Evolutionary conservation across 2,113 vertebrate genomes (phyloP).

Genomic region (Archocentrus centrarchus): DNA sequence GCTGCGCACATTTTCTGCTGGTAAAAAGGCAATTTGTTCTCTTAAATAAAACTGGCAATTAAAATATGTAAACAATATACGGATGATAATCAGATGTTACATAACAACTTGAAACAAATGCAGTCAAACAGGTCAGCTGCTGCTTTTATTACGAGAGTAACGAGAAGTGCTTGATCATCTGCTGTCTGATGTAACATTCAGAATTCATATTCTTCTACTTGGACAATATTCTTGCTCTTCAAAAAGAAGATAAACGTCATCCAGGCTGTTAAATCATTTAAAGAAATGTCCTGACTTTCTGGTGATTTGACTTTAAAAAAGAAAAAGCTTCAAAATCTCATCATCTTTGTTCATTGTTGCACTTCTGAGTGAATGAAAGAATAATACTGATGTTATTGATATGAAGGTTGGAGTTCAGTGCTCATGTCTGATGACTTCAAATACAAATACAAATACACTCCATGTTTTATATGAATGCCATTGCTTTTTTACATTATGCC

Average conservation of each 20-base stretch:
- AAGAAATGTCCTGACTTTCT: not conserved
- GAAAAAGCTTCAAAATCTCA: too few relatives aligned
- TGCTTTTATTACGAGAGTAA: not conserved
- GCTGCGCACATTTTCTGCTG: conserved; percentile 16
- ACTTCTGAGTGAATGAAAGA: not conserved
- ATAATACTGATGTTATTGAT: not conserved
- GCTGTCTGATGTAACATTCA: not conserved
- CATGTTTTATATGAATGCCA: not conserved
- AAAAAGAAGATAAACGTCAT: not conserved
- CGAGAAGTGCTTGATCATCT: not conserved
- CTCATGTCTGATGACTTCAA: not conserved
- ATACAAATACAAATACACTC: not conserved
- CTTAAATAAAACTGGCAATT: conserved; percentile 34
- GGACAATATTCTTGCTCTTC: not conserved
- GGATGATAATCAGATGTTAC: conserved; percentile 3
- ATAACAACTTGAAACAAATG: not conserved
- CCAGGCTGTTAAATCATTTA: not conserved
- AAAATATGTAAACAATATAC: conserved; percentile 3
- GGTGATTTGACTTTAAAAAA: not conserved
- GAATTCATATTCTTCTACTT: conserved; percentile 6
- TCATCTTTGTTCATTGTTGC: too few relatives aligned
- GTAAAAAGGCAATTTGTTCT: conserved; percentile 37
- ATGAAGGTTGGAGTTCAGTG: not conserved
- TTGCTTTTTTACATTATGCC: not conserved
- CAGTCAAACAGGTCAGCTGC: not conserved